Percentiles rank a stretch among this genome's conserved stretches.
Evolutionary conservation across 2,113 vertebrate genomes (phyloP).

Genomic region (Poecilia latipinna): DNA sequence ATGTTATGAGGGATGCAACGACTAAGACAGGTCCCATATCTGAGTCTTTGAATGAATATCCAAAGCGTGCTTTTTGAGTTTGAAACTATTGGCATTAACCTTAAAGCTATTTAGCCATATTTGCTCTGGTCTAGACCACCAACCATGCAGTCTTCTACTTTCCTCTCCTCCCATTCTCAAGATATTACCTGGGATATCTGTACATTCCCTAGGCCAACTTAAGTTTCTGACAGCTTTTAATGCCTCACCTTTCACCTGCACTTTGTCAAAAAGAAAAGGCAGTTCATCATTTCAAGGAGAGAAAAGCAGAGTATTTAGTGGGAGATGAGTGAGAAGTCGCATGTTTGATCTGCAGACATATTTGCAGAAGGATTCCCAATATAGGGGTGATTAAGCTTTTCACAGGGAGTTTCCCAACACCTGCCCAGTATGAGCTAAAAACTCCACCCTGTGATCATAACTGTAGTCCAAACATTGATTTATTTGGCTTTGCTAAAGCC

Average conservation of each 20-base stretch:
- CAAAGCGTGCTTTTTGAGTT: slow-evolving; percentile 64
- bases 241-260: slow-evolving; percentile 64
- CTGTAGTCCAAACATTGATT: slow-evolving; percentile 22
- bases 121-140: slow-evolving; percentile 78
- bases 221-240: slow-evolving; percentile 57
- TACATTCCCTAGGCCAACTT: slow-evolving; percentile 53
- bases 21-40: slow-evolving; percentile 30
- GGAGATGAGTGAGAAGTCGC: slow-evolving; percentile 69
- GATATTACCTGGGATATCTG: slow-evolving; percentile 43
- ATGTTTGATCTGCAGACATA: slow-evolving; percentile 66
- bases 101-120: slow-evolving; percentile 70
- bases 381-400: slow-evolving; percentile 47
- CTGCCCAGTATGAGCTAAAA: slow-evolving; percentile 34
- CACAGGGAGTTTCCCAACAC: slow-evolving; percentile 70
- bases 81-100: slow-evolving; percentile 64
- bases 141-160: slow-evolving; percentile 49
- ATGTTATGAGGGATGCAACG: slow-evolving; percentile 1
- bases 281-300: slow-evolving; percentile 58
- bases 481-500: not conserved
- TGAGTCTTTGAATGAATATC: slow-evolving; percentile 76
- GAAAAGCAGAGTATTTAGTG: slow-evolving; percentile 58
- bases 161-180: slow-evolving; percentile 55
- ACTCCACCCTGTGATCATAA: slow-evolving; percentile 31
- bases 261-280: slow-evolving; percentile 49
- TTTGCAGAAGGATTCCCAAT: slow-evolving; percentile 68